These are phyloP conservation scores for Lepidurus apus DNA, from an alignment of 1,140 invertebrate genomes.

Conservation along the genomic window DNA sequence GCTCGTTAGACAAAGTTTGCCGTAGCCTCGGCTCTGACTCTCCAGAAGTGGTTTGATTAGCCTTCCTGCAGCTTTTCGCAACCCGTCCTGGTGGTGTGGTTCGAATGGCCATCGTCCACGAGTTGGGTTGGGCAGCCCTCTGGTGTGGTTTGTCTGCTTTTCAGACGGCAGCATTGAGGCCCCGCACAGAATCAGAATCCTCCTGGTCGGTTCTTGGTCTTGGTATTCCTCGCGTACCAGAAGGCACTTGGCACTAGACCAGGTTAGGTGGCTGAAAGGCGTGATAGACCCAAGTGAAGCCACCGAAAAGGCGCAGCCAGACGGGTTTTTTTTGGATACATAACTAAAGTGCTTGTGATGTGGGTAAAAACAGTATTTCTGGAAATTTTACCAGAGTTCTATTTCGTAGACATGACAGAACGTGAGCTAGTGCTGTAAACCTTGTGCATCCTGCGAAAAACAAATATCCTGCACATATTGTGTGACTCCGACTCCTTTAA, in stretches of 20 bases:
- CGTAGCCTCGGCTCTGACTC: not conserved
- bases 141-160: not conserved
- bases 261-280: not conserved
- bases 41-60: not conserved
- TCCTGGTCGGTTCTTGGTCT: not conserved
- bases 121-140: conserved; percentile 12
- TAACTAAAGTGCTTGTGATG: not conserved
- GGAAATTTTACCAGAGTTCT: not conserved
- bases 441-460: not conserved
- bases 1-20: not conserved
- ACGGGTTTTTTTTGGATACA: not conserved
- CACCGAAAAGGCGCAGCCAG: not conserved
- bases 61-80: not conserved
- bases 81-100: not conserved
- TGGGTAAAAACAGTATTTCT: not conserved
- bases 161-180: not conserved
- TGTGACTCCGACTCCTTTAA: not conserved
- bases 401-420: not conserved
- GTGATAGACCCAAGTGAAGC: not conserved
- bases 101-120: conserved; percentile 8
- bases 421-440: not conserved
- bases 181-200: not conserved
- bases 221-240: not conserved
- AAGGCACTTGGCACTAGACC: conserved; percentile 9
- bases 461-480: not conserved